Conservation (phyloP, 2,113 vertebrate genomes). For the Diphyllodes magnificus region DNA sequence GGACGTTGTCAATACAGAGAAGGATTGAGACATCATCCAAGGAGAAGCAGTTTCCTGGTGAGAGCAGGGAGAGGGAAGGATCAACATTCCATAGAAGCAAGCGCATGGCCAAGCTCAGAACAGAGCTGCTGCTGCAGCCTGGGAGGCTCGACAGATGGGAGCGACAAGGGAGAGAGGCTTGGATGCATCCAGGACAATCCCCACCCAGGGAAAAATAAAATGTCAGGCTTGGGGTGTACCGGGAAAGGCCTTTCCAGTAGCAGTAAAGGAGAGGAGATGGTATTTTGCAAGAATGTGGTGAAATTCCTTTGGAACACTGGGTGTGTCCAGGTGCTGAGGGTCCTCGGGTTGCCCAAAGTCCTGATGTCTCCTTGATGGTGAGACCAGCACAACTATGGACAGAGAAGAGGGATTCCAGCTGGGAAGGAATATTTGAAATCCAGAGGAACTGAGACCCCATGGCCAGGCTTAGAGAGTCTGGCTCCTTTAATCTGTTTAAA, state of each 20-base stretch:
- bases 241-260: not conserved
- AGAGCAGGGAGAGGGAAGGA: not conserved
- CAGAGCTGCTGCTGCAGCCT: not conserved
- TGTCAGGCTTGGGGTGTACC: not conserved
- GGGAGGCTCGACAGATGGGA: not conserved
- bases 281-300: not conserved
- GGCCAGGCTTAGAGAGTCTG: not conserved
- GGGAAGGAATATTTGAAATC: not conserved
- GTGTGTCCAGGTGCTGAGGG: not conserved
- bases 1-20: not conserved
- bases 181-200: not conserved
- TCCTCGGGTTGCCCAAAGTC: not conserved
- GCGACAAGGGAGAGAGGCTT: not conserved
- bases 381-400: rapidly evolving
- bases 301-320: not conserved
- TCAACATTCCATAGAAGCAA: not conserved
- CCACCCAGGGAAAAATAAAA: not conserved
- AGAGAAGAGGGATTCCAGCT: not conserved
- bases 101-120: rapidly evolving
- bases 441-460: rapidly evolving
- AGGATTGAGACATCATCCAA: not conserved
- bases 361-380: not conserved
- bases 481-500: not conserved
- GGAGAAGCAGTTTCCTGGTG: not conserved
- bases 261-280: not conserved